Evolutionary conservation across 2,888 invertebrate species (phyloP).

Genomic region (Meganola albula): DNA sequence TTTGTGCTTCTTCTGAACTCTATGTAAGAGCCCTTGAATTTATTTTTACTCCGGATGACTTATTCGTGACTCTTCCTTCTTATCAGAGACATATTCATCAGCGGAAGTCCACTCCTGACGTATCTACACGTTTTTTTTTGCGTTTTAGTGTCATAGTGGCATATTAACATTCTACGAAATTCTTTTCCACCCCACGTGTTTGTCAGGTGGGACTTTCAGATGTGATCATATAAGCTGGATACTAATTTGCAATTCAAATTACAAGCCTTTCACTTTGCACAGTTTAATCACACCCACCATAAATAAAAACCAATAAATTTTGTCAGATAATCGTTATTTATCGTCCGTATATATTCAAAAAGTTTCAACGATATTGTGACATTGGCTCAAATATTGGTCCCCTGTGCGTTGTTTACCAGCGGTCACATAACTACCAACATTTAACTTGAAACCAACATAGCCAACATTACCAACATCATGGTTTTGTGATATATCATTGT

Average conservation of each 20-base stretch:
- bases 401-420: conserved; percentile 33
- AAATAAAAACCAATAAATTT: conserved; percentile 31
- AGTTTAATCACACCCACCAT: conserved; percentile 31
- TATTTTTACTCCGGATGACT: too few relatives aligned
- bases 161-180: too few relatives aligned
- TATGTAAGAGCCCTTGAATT: too few relatives aligned
- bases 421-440: conserved; percentile 27
- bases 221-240: conserved; percentile 25
- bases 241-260: conserved; percentile 33
- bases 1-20: too few relatives aligned
- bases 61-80: too few relatives aligned
- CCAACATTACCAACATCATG: conserved; percentile 26
- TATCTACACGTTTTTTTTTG: too few relatives aligned
- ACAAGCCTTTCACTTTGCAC: conserved; percentile 26
- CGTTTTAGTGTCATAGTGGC: too few relatives aligned
- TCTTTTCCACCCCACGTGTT: too few relatives aligned
- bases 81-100: too few relatives aligned
- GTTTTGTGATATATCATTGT: conserved; percentile 19
- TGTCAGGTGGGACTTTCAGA: too few relatives aligned
- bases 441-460: conserved; percentile 33
- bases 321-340: conserved; percentile 30
- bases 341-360: conserved; percentile 36
- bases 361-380: conserved; percentile 29
- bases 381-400: conserved; percentile 34
- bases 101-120: too few relatives aligned